Base-by-base conservation (phyloP, 2,888 invertebrate genomes). In the Lepas anatifera region DNA sequence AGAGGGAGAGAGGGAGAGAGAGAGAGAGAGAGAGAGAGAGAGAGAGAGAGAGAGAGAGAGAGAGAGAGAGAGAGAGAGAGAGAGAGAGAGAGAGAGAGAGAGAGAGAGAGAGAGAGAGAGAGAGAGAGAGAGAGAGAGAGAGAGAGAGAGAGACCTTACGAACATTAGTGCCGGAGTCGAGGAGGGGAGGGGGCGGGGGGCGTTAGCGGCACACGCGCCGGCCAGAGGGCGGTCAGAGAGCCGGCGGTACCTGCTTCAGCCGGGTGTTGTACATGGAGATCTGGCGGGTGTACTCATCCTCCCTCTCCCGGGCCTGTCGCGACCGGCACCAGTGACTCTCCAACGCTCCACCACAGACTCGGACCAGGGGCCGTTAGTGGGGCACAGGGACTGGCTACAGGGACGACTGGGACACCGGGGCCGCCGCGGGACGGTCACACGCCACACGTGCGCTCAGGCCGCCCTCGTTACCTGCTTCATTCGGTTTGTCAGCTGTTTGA, bases 401-500 rank as follows among this genome's bases (percentile, higher is more conserved):
- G 16, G 41, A 16, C 41, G 41, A 1, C 41, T 13, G 1, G 41
- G 41, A 13, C 16, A 41, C 11, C 41, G 41, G 4, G 11, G 41
- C 41, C 11, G 4, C 41, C 41, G 41, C 16, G 11, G 2, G 41
- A 10, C 41, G 41, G 11, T 41, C 41, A 41, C 41, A 41, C 41
- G 41, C 41, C 41, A 41, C 41, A 16, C 46, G 16, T 22, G 46
- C 46, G 16, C 46, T 22, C 18, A 18, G 6, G 46, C 16, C 46
- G 16, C n/a, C n/a, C n/a, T n/a, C 46, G 46, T 75, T 89, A 97
- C 96, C 96, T 96, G 96, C 92, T 97, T 96, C 87, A 97, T 93
- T 85, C 95, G 93, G 85, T 92, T 91, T 84, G 92, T 94, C 84
- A 95, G 88, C 83, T 92, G 93, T 90, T 97, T 96, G 89, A 97